phyloP scores from a whole-genome alignment of 2,113 vertebrate species.

The Pipra filicauda region DNA sequence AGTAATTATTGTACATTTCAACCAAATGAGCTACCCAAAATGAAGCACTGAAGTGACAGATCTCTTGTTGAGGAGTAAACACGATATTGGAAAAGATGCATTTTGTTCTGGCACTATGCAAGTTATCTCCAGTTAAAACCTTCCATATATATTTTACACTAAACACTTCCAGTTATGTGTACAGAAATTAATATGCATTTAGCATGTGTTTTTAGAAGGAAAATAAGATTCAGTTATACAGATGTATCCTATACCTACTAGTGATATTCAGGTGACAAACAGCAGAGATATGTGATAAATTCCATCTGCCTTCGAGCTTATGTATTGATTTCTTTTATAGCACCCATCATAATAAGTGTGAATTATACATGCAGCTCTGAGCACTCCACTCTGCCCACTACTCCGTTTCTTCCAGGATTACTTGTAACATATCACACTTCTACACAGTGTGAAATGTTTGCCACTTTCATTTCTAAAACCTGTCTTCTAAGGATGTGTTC shows the following conservation, averaged over 20 bases:
- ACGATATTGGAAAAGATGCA: not conserved
- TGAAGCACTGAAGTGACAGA: not conserved
- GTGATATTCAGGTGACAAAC: slow-evolving; percentile 23
- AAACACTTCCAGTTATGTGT: not conserved
- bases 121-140: not conserved
- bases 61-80: not conserved
- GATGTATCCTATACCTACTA: not conserved
- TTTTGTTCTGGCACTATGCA: not conserved
- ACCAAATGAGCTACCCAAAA: not conserved
- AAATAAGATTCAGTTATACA: not conserved
- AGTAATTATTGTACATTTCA: not conserved
- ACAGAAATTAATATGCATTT: not conserved
- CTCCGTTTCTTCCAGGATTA: slow-evolving; percentile 29
- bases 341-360: not conserved
- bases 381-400: slow-evolving; percentile 50
- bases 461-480: slow-evolving; percentile 28
- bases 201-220: not conserved
- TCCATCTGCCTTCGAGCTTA: not conserved
- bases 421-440: slow-evolving; percentile 40
- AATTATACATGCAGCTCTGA: slow-evolving; percentile 34
- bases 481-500: not conserved
- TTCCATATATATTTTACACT: not conserved
- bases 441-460: slow-evolving; percentile 30
- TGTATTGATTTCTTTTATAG: slow-evolving; percentile 8
- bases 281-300: slow-evolving; percentile 7